Base-by-base conservation (phyloP, 2,797 vertebrate species). In the Schizothorax lantsangensis region DNA sequence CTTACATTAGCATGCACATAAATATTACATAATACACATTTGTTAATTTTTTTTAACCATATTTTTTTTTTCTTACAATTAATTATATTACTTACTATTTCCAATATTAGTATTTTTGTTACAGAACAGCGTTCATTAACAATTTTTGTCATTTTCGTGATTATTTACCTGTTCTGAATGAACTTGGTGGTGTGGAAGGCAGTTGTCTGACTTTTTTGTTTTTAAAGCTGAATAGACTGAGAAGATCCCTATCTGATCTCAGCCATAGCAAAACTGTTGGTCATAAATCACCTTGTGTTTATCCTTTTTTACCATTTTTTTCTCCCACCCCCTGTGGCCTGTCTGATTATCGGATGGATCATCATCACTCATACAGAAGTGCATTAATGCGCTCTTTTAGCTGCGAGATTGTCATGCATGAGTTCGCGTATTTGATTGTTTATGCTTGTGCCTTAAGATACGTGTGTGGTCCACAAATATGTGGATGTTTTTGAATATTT, bases 271-370 rank as follows among this genome's bases (percentile, higher is more conserved):
- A 69, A 81, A 14, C 47, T 23, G 4, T 82, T 71, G 30, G 4
- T 82, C 36, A 6, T 72, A 38, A 71, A 82, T 82, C 66, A 57
- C 19, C 54, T 82, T 68, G 62, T 81, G 43, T 49, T 68, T 81
- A 47, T 68, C 38, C 23, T 45, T 45, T 26, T 43, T 23, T 64
- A 49, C 14, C 4, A 14, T 33, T 19, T 38, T 69, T 40, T 10
- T 23, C 81, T 86, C 81, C 66, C 84, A 72, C 71, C 87, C 47
- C 83, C 33, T 81, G 72, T 23, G 69, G 80, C 69, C 45, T 59
- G 40, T 82, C 62, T 81, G 62, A 69, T 17, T 47, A 36, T 57
- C 72, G 49, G 68, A 72, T 57, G 73, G 36, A 40, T 77, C 14
- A 30, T 45, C 33, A 49, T 88, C 57, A 73, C 14, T 84, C 38